Evolutionary conservation across 2,888 invertebrate genomes (phyloP).

Genomic region (Plebejus melissa): DNA sequence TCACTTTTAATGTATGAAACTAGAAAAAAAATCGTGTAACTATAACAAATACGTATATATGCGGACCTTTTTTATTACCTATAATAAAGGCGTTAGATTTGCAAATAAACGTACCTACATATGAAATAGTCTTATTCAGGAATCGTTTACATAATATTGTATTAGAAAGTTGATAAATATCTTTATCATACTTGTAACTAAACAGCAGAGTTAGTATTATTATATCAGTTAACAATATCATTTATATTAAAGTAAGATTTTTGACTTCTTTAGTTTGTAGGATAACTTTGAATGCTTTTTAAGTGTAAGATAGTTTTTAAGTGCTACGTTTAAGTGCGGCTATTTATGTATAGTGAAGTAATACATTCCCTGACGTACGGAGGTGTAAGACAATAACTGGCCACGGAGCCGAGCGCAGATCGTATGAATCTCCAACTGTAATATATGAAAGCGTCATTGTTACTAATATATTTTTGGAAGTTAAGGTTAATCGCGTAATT

Average conservation of each 20-base stretch:
- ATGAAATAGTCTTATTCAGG: slow-evolving; percentile 25
- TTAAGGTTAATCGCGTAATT: neutral
- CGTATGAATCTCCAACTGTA: slow-evolving; percentile 31
- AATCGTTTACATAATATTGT: slow-evolving; percentile 1
- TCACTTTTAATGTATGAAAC: no score
- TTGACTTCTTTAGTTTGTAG: slow-evolving; percentile 4
- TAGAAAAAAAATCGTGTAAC: no score
- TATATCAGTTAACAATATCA: slow-evolving; percentile 21
- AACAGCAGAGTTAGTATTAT: slow-evolving; percentile 18
- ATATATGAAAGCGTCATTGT: slow-evolving; percentile 16
- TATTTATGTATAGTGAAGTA: slow-evolving; percentile 14
- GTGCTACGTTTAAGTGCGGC: neutral
- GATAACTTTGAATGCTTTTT: neutral
- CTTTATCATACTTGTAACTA: slow-evolving; percentile 2
- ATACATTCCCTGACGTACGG: slow-evolving; percentile 24
- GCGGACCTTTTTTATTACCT: no score
- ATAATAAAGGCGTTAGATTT: neutral
- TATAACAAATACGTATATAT: no score
- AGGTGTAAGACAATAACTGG: slow-evolving; percentile 28
- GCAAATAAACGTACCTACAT: neutral
- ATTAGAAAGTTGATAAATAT: slow-evolving; percentile 20
- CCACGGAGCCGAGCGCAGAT: slow-evolving; percentile 28
- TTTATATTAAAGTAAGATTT: slow-evolving; percentile 17
- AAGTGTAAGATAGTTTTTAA: slow-evolving; percentile 8
- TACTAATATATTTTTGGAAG: slow-evolving; percentile 27